Evolutionary conservation across 2,797 vertebrate genomes (phyloP).

Genomic region (Syncerus caffer): DNA sequence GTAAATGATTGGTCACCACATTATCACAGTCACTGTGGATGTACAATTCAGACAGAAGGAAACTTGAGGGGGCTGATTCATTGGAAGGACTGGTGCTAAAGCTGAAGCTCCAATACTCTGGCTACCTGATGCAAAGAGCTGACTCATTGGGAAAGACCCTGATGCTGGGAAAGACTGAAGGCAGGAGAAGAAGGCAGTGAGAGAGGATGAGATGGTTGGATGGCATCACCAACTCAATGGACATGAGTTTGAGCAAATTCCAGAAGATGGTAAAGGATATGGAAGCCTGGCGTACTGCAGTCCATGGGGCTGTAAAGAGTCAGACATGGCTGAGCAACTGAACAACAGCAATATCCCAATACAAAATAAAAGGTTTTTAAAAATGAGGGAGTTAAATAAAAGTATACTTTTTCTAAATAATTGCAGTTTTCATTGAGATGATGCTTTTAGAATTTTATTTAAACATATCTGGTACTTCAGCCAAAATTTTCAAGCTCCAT

Average conservation of each 20-base stretch:
- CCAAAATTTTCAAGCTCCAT: background rate
- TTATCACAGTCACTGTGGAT: background rate
- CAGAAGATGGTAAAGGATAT: background rate
- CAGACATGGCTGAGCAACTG: background rate
- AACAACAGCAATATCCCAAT: background rate
- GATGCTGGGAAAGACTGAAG: background rate
- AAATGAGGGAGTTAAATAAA: background rate
- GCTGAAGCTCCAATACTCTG: background rate
- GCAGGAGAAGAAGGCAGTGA: background rate
- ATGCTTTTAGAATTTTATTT: background rate
- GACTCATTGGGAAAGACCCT: background rate
- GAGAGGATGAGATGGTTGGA: background rate
- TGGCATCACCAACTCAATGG: background rate
- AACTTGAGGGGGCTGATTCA: background rate
- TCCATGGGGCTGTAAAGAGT: background rate
- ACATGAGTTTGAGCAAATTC: background rate
- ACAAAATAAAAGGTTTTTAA: background rate
- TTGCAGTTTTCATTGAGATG: background rate
- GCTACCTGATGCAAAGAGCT: background rate
- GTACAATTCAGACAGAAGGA: background rate
- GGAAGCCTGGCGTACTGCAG: background rate
- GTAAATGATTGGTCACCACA: background rate
- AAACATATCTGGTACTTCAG: background rate
- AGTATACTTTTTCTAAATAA: background rate
- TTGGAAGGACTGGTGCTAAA: background rate